phyloP scores from a whole-genome alignment of 2,888 invertebrate species.

The Zygogramma bicolorata region DNA sequence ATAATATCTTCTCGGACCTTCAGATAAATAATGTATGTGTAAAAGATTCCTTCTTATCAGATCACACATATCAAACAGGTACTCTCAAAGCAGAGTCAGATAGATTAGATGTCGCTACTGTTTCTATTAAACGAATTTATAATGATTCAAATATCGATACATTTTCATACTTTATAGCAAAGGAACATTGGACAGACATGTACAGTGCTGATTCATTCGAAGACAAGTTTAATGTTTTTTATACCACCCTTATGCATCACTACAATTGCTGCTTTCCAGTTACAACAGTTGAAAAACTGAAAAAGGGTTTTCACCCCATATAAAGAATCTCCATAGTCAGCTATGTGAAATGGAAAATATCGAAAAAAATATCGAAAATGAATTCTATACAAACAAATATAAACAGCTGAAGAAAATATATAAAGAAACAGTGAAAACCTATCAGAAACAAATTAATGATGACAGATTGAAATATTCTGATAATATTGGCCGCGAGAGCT shows the following conservation, averaged over 20 bases:
- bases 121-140: background rate
- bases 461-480: no score
- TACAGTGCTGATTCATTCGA: background rate
- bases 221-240: constrained; percentile 9
- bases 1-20: background rate
- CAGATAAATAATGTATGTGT: constrained; percentile 4
- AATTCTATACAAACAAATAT: no score
- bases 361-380: no score
- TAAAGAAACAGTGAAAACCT: no score
- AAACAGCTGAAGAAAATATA: no score
- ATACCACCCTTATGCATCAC: constrained; percentile 2
- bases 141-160: constrained; percentile 11
- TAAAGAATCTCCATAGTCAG: no score
- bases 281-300: background rate
- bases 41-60: constrained; percentile 10
- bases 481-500: no score
- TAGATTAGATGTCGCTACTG: background rate
- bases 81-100: background rate
- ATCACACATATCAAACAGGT: constrained; percentile 13
- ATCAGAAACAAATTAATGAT: no score
- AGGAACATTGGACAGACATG: background rate
- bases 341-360: no score
- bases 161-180: background rate
- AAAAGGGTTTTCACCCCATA: no score
- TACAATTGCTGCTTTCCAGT: constrained; percentile 7